Evolutionary conservation across 2,797 vertebrate species (phyloP).

Genomic region (Natrix natrix): DNA sequence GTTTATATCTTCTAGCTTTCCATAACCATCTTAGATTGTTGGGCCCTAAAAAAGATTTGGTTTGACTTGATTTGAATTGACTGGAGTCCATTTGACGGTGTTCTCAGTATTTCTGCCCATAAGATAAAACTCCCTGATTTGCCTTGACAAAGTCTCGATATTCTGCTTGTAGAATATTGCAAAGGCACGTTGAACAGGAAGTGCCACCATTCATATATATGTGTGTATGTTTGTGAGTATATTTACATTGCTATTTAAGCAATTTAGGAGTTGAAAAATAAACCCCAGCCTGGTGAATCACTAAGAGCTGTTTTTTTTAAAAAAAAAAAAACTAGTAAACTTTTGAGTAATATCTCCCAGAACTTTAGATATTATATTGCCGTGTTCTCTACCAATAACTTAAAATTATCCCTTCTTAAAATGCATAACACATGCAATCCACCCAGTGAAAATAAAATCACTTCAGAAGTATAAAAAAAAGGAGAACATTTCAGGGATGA

Average conservation of each 20-base stretch:
- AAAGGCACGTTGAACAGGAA: neutral
- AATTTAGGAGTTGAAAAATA: neutral
- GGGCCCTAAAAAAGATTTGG: neutral
- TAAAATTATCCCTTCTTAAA: neutral
- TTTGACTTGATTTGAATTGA: neutral
- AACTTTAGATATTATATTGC: neutral
- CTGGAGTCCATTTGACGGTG: neutral
- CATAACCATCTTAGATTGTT: neutral
- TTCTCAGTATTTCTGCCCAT: neutral
- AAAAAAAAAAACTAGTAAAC: neutral
- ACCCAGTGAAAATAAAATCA: neutral
- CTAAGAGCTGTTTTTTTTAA: neutral
- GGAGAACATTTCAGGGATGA: neutral
- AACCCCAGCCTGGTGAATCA: neutral
- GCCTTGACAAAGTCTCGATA: neutral
- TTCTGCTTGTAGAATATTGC: neutral
- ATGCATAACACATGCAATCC: neutral
- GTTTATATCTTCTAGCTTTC: neutral
- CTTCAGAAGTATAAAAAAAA: neutral
- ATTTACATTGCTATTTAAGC: neutral
- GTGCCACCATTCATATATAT: neutral
- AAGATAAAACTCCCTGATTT: neutral
- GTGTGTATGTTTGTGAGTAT: neutral
- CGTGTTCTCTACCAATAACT: neutral
- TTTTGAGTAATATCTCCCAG: neutral